Evolutionary conservation across 2,888 invertebrate genomes (phyloP).

Genomic region (Drosophila buzzatii): DNA sequence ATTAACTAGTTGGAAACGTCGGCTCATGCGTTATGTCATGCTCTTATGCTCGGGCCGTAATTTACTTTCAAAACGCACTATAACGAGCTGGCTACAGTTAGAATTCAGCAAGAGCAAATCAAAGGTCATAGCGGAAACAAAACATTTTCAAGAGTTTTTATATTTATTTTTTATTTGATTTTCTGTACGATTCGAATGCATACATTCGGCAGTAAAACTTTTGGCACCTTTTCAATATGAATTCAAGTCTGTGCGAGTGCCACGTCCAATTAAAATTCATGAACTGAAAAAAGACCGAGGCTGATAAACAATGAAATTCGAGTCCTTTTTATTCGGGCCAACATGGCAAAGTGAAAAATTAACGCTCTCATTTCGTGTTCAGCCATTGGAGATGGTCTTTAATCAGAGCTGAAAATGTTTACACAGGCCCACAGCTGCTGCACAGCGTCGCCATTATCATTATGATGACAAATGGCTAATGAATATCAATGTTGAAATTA

Average conservation of each 20-base stretch:
- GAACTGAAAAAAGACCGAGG: conserved; percentile 12
- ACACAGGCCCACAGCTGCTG: conserved; percentile 36
- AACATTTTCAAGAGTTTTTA: neutral
- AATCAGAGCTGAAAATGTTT: conserved; percentile 58
- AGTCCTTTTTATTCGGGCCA: conserved; percentile 13
- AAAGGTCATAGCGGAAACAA: conserved; percentile 23
- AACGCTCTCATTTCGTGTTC: conserved; percentile 28
- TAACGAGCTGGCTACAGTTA: conserved; percentile 1
- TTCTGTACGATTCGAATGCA: neutral
- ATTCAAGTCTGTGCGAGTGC: conserved; percentile 11
- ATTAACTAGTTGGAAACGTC: conserved; percentile 2
- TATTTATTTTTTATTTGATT: neutral
- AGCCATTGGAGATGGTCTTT: conserved; percentile 49
- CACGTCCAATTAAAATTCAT: conserved; percentile 36
- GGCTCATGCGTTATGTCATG: neutral
- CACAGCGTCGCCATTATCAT: neutral
- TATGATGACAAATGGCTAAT: conserved; percentile 37
- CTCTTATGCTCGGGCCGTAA: neutral
- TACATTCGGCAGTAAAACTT: conserved; percentile 11
- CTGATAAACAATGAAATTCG: conserved; percentile 29
- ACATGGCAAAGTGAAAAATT: conserved; percentile 39
- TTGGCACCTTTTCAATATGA: conserved; percentile 4
- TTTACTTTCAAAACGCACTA: neutral
- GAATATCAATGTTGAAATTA: conserved; percentile 65
- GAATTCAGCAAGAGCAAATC: neutral